phyloP scores from a whole-genome alignment of 2,113 vertebrate species.

The Zeus faber region DNA sequence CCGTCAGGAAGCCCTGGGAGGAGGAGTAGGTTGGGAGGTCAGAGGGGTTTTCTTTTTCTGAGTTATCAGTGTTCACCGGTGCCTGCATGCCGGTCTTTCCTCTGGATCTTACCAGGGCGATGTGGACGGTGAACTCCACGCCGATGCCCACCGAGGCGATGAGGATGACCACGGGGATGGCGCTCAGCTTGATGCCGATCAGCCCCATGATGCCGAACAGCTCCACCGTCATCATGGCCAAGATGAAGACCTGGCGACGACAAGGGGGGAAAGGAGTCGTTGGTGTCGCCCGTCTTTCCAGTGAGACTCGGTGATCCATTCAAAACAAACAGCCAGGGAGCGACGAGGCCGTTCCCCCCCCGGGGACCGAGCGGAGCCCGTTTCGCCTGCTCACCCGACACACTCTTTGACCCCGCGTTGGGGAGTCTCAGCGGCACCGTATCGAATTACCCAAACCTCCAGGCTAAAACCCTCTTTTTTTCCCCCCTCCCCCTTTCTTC shows the following conservation, averaged over 20 bases:
- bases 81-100: too few relatives aligned
- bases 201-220: slow-evolving; percentile 99
- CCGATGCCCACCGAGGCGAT: slow-evolving; percentile 97
- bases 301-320: neutral
- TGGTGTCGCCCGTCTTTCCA: neutral
- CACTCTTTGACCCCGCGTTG: slow-evolving; percentile 47
- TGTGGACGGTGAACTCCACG: slow-evolving; percentile 96
- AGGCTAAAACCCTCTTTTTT: slow-evolving; percentile 28
- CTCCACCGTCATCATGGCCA: slow-evolving; percentile 96
- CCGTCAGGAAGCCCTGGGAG: slow-evolving; percentile 91
- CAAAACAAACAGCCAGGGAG: neutral
- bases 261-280: slow-evolving; percentile 1
- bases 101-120: slow-evolving; percentile 90
- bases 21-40: neutral
- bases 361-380: too few relatives aligned
- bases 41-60: slow-evolving; percentile 14
- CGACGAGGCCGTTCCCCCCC: too few relatives aligned
- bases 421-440: slow-evolving; percentile 45
- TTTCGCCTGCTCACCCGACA: slow-evolving; percentile 24
- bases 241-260: slow-evolving; percentile 83
- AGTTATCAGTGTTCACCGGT: too few relatives aligned
- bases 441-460: slow-evolving; percentile 59
- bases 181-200: slow-evolving; percentile 97
- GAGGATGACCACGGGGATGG: slow-evolving; percentile 96
- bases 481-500: slow-evolving; percentile 2